These are phyloP conservation scores for Typhlichthys eigenmanni DNA, from an alignment of 2,797 vertebrate genomes.

Conservation along the genomic window DNA sequence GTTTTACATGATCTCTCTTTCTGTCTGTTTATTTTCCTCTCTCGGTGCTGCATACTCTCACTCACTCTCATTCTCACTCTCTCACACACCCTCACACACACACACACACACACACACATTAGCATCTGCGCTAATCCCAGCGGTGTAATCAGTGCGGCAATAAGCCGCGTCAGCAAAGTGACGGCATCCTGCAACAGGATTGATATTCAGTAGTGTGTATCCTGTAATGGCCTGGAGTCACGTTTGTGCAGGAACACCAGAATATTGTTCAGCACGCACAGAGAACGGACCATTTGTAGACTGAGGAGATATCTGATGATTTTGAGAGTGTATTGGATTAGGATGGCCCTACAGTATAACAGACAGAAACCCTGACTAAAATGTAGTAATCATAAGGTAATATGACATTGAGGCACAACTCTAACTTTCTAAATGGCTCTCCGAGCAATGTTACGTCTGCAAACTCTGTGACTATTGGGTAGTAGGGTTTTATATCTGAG, in stretches of 20 bases:
- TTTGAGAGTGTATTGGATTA: no score
- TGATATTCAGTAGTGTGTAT: conserved; percentile 70
- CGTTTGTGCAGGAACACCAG: conserved; percentile 63
- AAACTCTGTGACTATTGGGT: no score
- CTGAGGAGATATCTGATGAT: conserved; percentile 16
- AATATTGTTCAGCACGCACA: no score
- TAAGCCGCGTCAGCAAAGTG: conserved; percentile 76
- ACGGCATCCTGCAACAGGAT: conserved; percentile 58
- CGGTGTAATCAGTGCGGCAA: conserved; percentile 78
- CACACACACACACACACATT: conserved; percentile 44
- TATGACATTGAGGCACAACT: no score
- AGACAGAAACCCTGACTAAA: no score
- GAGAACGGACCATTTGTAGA: conserved; percentile 55
- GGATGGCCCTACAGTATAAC: no score
- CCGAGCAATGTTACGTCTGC: no score
- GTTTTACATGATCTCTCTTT: no score
- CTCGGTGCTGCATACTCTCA: neutral
- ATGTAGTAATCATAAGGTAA: no score
- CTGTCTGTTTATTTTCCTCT: no score
- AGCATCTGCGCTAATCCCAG: conserved; percentile 76
- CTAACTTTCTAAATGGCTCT: no score
- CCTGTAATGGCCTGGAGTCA: conserved; percentile 59
- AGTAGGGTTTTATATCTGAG: no score
- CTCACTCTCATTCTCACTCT: conserved; percentile 4
- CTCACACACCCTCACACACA: neutral